Evolutionary conservation across 1,140 invertebrate species (phyloP), one percentile per base, ranked within the genome.

Genomic region (Euwallacea fornicatus): DNA sequence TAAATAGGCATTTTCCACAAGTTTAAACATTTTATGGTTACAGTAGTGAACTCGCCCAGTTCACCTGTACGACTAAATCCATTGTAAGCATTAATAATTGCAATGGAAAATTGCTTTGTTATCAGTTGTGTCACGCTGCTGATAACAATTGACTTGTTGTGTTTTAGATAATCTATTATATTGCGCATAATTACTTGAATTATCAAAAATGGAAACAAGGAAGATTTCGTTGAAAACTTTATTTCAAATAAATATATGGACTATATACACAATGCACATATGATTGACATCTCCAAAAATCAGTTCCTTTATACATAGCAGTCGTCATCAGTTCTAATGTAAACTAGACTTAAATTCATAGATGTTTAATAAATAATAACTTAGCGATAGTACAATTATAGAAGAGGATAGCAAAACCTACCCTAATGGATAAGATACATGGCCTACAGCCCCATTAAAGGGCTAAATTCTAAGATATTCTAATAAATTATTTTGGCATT

Each of bases 221-320:
- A 33, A 6, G 6, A 43, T 61, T 42, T 61, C 43, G 11, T 43
- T 61, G 11, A 61, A 61, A 43, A 61, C 43, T 15, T 61, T 61
- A 61, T 61, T 61, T 42, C 59, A 15, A 58, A 58, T 61, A 43
- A 61, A 61, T 61, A 61, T 7, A 61, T 61, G n/a, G 21, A 16
- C 53, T 66, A 66, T 66, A 58, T 66, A 66, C 65, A 66, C n/a
- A n/a, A 65, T 65, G 47, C 13, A 65, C 6, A 65, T 11, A 21
- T 63, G 42, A 42, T 4, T 50, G 21, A 63, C 15, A 65, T 53
- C 7, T 67, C 66, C 66, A 69, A 66, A 42, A 58, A 63, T 73
- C 71, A 73, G 42, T 68, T 63, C 71, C 71, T 55, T 73, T 50
- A 33, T 33, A 33, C 65, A 64, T 73, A 47, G 65, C 71, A 73